Evolutionary conservation across 1,140 invertebrate species (phyloP), one percentile per base, ranked within the genome.

Genomic region (Drosophila ironensis): DNA sequence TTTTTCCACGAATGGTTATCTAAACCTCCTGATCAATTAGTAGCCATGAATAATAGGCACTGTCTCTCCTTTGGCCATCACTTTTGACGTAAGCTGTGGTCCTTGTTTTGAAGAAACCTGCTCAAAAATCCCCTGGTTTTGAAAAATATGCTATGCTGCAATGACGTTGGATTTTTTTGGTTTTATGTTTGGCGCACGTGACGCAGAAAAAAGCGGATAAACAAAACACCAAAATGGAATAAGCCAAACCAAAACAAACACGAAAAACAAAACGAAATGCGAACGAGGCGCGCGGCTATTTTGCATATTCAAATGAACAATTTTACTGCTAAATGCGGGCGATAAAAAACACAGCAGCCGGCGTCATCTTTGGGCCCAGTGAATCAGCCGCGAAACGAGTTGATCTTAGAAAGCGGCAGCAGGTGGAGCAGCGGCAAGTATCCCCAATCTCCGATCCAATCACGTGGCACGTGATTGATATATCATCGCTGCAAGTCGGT

Each of bases 221-320:
- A 82, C 30, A 40, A 66, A 38, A 46, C 66, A 20, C 14, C 22
- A 35, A 69, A 40, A 41, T 60, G 24, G 22, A 19, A 33, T 14
- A 37, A 53, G 9, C 12, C 30, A 37, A 47, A 50, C 45, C 27
- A 71, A 66, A 71, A 50, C 38, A 48, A 25, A 52, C 12, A 44
- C 50, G 22, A 70, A 44, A 56, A 63, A 24, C 22, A 70, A 69
- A 70, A 52, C 67, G 56, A 70, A 71, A 71, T 47, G 38, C 48
- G 30, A 52, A 44, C 41, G 28, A 71, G 64, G 51, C 73, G 73
- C 50, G 56, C 30, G 54, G 64, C 77, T 82, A 78, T 82, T 81
- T 82, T 57, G 77, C 77, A 82, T 82, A 84, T 78, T 84, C 53
- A 56, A 82, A 69, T 64, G 25, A 64, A 82, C 56, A 56, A 84